Percentiles rank a stretch among this genome's conserved stretches.
Conservation (phyloP, 1,140 invertebrate genomes). For the Homarus americanus region DNA sequence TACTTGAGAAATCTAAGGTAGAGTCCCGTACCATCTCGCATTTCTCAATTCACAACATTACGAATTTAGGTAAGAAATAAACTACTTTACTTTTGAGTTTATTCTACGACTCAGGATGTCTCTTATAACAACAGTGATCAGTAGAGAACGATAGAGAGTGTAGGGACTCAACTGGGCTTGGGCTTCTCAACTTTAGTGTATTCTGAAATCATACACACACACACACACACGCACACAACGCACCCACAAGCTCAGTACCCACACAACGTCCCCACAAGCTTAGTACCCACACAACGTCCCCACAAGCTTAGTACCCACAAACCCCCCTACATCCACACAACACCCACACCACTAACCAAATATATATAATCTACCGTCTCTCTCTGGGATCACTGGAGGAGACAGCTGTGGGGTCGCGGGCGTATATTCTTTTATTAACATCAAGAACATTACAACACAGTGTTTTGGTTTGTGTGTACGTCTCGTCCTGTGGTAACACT, state of each 20-base stretch:
- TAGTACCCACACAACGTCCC: not conserved
- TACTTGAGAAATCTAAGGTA: no score
- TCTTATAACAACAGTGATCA: no score
- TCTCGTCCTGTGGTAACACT: no score
- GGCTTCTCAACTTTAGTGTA: no score
- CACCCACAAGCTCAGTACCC: not conserved
- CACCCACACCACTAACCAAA: slow-evolving; percentile 29
- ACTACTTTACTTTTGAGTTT: no score
- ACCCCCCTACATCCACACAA: not conserved
- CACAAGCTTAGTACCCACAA: slow-evolving; percentile 14
- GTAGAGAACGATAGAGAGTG: no score
- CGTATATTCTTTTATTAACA: no score
- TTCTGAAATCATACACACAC: not conserved
- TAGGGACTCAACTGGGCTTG: no score
- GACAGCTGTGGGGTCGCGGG: not conserved
- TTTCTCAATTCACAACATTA: no score
- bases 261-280: slow-evolving; percentile 11
- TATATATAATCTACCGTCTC: slow-evolving; percentile 52
- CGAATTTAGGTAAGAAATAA: no score
- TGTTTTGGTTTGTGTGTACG: not conserved
- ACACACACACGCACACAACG: not conserved
- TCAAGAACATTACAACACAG: not conserved
- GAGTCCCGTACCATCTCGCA: no score
- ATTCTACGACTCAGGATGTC: no score
- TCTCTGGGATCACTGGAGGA: slow-evolving; percentile 18